These are phyloP conservation scores for Apamea monoglypha DNA, from an alignment of 2,888 invertebrate species.

Conservation along the genomic window DNA sequence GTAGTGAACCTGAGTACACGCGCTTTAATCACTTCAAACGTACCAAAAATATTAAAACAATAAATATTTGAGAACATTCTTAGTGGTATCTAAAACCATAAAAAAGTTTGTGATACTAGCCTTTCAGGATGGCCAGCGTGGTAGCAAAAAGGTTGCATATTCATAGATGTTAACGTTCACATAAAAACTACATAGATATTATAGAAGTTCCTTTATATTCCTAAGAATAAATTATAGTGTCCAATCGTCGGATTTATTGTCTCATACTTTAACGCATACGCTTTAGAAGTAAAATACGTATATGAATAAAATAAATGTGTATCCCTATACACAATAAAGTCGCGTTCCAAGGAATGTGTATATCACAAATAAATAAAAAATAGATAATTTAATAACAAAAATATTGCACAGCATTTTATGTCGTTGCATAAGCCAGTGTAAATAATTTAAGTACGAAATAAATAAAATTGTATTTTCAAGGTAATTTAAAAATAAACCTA, in stretches of 20 bases:
- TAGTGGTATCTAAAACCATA: not conserved
- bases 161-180: not conserved
- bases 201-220: conserved; percentile 34
- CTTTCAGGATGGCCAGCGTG: not conserved
- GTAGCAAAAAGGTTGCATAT: conserved; percentile 1
- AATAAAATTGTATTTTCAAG: conserved; percentile 40
- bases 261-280: conserved; percentile 25
- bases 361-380: conserved; percentile 49
- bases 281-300: conserved; percentile 32
- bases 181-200: not conserved
- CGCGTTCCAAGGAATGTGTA: conserved; percentile 58
- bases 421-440: conserved; percentile 46
- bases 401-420: conserved; percentile 63
- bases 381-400: conserved; percentile 48
- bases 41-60: not conserved
- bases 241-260: conserved; percentile 31
- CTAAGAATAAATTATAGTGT: conserved; percentile 26
- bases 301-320: conserved; percentile 49
- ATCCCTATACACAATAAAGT: conserved; percentile 40
- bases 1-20: not conserved
- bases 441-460: conserved; percentile 54
- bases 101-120: not conserved
- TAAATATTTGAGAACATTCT: not conserved
- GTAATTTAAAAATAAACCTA: conserved; percentile 37
- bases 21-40: not conserved